These are phyloP conservation scores for Frankliniella fusca DNA, from an alignment of 2,888 invertebrate genomes.

Conservation along the genomic window DNA sequence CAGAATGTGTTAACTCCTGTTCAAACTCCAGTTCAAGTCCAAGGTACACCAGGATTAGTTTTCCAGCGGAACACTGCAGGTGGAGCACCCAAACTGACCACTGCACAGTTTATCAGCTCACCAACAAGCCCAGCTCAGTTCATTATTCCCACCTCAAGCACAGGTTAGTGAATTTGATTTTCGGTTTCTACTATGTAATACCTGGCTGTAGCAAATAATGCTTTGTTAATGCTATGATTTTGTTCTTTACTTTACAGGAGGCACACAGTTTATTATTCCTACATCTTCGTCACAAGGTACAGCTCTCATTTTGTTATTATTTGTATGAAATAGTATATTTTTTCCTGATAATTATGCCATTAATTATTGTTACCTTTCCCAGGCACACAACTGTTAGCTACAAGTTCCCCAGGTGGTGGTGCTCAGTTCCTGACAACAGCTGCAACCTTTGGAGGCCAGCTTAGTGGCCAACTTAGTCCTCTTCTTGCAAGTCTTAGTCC, in stretches of 20 bases:
- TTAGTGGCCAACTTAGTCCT: slow-evolving; percentile 72
- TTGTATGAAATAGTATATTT: background rate
- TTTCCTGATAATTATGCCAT: background rate
- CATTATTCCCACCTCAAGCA: slow-evolving; percentile 42
- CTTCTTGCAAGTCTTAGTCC: slow-evolving; percentile 70
- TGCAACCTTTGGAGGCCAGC: slow-evolving; percentile 41
- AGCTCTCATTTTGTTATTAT: background rate
- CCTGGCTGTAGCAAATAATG: too few relatives aligned
- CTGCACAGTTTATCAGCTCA: slow-evolving; percentile 46
- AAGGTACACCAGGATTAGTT: background rate
- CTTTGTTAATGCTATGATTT: too few relatives aligned
- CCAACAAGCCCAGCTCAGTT: slow-evolving; percentile 6
- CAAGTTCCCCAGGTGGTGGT: slow-evolving; percentile 41
- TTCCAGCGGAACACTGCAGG: background rate
- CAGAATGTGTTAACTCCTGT: slow-evolving; percentile 72
- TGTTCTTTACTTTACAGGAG: background rate
- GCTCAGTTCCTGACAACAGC: slow-evolving; percentile 40
- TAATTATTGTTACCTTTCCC: background rate
- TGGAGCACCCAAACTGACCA: background rate
- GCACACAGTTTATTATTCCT: slow-evolving; percentile 10
- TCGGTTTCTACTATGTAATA: too few relatives aligned
- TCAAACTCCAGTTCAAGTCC: slow-evolving; percentile 47
- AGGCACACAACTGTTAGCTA: slow-evolving; percentile 42
- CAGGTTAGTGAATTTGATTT: slow-evolving; percentile 56
- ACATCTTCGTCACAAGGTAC: background rate